Evolutionary conservation across 1,140 invertebrate species (phyloP), one percentile per base, ranked within the genome.

Genomic region (Vanessa atalanta): DNA sequence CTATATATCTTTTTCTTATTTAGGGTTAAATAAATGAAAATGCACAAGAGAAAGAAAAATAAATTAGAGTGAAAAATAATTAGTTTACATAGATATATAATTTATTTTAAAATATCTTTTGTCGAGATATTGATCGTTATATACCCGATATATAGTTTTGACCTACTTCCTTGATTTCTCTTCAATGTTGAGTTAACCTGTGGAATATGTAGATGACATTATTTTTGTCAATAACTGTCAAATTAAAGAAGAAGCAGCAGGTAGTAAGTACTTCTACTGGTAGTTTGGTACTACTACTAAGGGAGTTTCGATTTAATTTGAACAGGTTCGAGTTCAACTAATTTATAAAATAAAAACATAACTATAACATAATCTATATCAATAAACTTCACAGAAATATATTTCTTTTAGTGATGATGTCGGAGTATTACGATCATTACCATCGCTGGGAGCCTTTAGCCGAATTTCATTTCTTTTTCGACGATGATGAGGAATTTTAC

Each of bases 401-500:
- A 20, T 53, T 8, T 51, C 20, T 76, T 78, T 71, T 53, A 84
- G 78, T 82, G 43, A 88, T 79, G 74, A 92, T 92, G 89, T 89
- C 89, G 9, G 89, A 90, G 60, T 87, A 85, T 83, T 91, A 83
- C 75, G 90, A 93, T 71, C 86, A 84, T 72, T 88, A 89, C 47
- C 88, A 92, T 69, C 87, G 92, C 31, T 93, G 91, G 89, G 92
- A 93, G 74, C 89, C 92, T 60, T 83, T 93, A 71, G 93, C 93
- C 6, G 93, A 93, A 83, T 89, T 93, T 75, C 84, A 92, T 80
- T 91, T 93, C 68, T 82, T 81, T 61, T 72, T 84, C 50, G 77
- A 79, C 67, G 79, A 86, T 76, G 79, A 79, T 47, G 86, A 88
- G 51, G 80, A 84, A 9, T 79, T 79, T 43, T 83, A 86, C 57